Base-by-base conservation (phyloP, 2,113 vertebrate species). In the Cinclus mexicanus region DNA sequence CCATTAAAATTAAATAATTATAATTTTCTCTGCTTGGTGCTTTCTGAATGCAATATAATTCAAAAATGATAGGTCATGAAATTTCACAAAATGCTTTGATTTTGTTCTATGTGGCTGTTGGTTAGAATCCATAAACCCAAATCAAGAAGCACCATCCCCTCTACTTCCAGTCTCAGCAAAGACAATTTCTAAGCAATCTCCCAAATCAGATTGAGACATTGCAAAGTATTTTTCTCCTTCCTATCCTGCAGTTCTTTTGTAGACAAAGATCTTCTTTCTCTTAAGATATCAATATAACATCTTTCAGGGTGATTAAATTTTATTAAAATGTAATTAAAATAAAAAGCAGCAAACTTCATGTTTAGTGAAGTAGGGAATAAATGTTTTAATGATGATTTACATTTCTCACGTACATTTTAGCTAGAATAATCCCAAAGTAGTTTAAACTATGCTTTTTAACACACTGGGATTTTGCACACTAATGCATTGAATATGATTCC, bases 401-500 rank as follows among this genome's bases (percentile, higher is more conserved):
- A 70, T 85, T 93, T 87, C 77, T 69, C 50, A 37, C 85, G 81
- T 94, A 85, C 70, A n/a, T 76, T 95, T 95, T 91, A 95, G 87
- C 49, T 76, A 59, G 57, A 82, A 89, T 83, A 84, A 89, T 91
- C 87, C 74, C 50, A 87, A 89, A 89, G 81, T 84, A 89, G 69
- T 69, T 94, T 89, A 93, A 95, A 83, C n/a, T 75, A n/a, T 71
- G n/a, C 57, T 92, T 94, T 87, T 87, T 75, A 92, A 60, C 80
- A 94, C 68, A n/a, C 19, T 83, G 28, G 56, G 78, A 92, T 93
- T 94, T 94, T 96, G 83, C 86, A 91, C 89, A 87, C 37, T 94
- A 93, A 96, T 94, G 49, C 61, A 89, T 82, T 94, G 93, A 94
- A 95, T 95, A 89, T 85, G 33, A 95, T 95, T 96, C 89, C n/a